These are phyloP conservation scores for Drosophila siamana DNA, from an alignment of 2,888 invertebrate genomes.

Conservation along the genomic window DNA sequence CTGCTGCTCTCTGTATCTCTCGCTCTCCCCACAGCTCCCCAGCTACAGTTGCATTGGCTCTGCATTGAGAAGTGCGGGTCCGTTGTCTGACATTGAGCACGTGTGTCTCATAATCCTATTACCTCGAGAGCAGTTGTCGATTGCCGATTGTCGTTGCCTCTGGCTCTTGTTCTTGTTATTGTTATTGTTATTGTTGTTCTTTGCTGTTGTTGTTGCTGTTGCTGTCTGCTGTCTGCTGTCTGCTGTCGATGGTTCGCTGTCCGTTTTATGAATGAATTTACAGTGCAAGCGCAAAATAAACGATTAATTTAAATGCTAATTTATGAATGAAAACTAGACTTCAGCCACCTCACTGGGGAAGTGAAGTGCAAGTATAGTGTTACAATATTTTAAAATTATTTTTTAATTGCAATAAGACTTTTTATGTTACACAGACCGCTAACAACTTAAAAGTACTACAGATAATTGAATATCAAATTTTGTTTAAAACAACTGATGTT, in stretches of 20 bases:
- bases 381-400: not conserved
- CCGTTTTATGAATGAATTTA: slow-evolving; percentile 72
- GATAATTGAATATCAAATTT: no score
- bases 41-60: slow-evolving; percentile 48
- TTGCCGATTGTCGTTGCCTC: slow-evolving; percentile 22
- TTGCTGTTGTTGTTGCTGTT: slow-evolving; percentile 15
- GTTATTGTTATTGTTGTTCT: not conserved
- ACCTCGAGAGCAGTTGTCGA: slow-evolving; percentile 63
- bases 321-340: slow-evolving; percentile 10
- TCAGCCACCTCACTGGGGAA: no score
- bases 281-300: slow-evolving; percentile 33
- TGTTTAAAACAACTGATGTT: no score
- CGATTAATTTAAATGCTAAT: slow-evolving; percentile 1
- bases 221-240: no score
- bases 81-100: slow-evolving; percentile 73
- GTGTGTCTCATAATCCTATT: slow-evolving; percentile 81
- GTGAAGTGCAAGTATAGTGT: not conserved
- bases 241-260: slow-evolving; percentile 16
- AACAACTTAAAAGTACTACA: no score
- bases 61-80: slow-evolving; percentile 46
- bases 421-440: not conserved
- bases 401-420: not conserved
- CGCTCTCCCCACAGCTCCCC: not conserved
- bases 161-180: slow-evolving; percentile 4
- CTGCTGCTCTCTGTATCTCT: not conserved